Percentiles rank a stretch among this genome's conserved stretches.
Conservation (phyloP, 2,113 vertebrate genomes). For the Pongo abelii region DNA sequence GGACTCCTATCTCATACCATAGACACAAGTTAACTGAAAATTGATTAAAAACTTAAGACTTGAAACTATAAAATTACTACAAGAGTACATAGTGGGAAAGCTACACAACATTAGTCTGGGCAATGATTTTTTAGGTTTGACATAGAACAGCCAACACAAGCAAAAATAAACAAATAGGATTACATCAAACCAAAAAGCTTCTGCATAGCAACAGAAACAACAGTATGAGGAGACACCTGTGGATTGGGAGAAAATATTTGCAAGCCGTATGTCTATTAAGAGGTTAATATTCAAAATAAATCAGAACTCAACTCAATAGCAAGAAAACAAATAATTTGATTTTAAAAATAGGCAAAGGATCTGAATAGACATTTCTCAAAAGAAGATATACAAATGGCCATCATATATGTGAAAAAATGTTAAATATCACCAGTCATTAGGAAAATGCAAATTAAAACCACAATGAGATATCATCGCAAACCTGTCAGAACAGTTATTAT, state of each 20-base stretch:
- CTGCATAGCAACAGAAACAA: not conserved
- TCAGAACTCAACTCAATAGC: not conserved
- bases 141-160: not conserved
- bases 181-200: not conserved
- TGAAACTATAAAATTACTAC: not conserved
- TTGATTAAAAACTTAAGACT: not conserved
- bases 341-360: not conserved
- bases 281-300: not conserved
- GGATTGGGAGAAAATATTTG: too few relatives aligned
- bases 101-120: not conserved
- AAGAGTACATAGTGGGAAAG: not conserved
- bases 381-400: not conserved
- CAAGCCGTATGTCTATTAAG: not conserved
- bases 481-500: not conserved
- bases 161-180: not conserved
- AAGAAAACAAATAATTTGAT: not conserved
- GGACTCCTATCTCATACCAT: not conserved
- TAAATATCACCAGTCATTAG: not conserved
- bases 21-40: not conserved
- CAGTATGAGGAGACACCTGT: not conserved
- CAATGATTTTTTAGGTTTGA: not conserved
- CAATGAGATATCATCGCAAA: not conserved
- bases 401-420: not conserved
- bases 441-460: not conserved
- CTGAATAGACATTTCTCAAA: not conserved